Evolutionary conservation across 1,140 invertebrate genomes (phyloP).

Genomic region (Sycobia sp.): DNA sequence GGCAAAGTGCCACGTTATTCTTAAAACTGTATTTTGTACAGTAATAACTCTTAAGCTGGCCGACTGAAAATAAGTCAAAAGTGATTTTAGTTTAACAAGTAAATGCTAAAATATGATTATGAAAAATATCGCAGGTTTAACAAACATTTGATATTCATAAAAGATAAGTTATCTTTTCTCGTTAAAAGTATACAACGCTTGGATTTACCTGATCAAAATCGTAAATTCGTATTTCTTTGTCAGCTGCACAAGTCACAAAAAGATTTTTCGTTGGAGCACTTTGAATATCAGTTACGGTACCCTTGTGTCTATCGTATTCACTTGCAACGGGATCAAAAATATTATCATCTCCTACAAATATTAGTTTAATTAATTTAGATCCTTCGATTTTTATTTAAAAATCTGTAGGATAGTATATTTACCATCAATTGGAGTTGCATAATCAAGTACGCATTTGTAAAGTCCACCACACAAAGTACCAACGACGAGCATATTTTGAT

Average conservation of each 20-base stretch:
- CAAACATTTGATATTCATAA: no score
- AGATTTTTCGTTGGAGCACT: conserved; percentile 51
- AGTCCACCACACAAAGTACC: conserved; percentile 58
- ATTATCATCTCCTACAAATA: conserved; percentile 43
- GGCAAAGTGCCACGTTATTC: conserved; percentile 51
- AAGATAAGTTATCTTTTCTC: no score
- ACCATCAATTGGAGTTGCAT: conserved; percentile 47
- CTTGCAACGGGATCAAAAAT: conserved; percentile 56
- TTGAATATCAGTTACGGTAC: conserved; percentile 53
- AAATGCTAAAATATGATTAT: conserved; percentile 6
- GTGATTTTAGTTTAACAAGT: conserved; percentile 5
- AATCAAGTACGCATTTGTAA: conserved; percentile 54
- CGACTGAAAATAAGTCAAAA: conserved; percentile 37
- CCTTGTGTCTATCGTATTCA: conserved; percentile 55
- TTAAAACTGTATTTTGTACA: conserved; percentile 50
- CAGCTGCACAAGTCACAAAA: conserved; percentile 51
- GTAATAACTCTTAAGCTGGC: conserved; percentile 45
- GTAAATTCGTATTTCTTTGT: conserved; percentile 58
- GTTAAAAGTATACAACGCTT: no score
- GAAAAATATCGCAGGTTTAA: background rate
- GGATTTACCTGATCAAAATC: conserved; percentile 53
- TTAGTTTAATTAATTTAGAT: conserved; percentile 7
- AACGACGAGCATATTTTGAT: conserved; percentile 51
- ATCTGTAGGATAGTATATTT: background rate
- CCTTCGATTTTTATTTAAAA: conserved; percentile 15